A percentile compares a stretch with the other conserved stretches of the same genome.
Evolutionary conservation across 2,113 vertebrate species (phyloP).

Genomic region (Gymnogyps californianus): DNA sequence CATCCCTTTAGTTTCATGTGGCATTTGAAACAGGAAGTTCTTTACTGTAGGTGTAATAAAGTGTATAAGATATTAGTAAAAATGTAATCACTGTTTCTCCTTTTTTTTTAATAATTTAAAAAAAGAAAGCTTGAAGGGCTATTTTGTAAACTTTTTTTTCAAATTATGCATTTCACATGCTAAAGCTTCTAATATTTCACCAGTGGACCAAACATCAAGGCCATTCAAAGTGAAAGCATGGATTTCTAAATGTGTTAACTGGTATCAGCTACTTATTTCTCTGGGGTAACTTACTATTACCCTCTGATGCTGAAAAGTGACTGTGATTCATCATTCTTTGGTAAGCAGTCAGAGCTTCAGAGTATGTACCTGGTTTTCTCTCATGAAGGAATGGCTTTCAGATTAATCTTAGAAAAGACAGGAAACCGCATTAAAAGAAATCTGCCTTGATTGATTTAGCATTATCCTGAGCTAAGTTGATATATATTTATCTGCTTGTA

Average conservation of each 20-base stretch:
- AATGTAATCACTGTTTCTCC: neutral
- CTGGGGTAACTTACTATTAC: neutral
- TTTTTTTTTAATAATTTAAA: neutral
- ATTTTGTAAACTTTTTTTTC: neutral
- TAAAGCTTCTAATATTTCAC: neutral
- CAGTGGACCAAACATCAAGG: neutral
- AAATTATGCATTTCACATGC: neutral
- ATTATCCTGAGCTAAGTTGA: neutral
- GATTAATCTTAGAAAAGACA: neutral
- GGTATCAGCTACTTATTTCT: neutral
- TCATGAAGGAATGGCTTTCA: neutral
- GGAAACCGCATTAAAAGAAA: neutral
- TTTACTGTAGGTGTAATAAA: neutral
- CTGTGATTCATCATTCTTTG: neutral
- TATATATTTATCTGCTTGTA: neutral
- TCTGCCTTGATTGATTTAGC: neutral
- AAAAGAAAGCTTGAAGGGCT: rapidly evolving
- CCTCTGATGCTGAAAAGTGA: neutral
- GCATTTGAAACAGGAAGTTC: neutral
- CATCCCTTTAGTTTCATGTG: neutral
- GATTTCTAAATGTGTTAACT: neutral
- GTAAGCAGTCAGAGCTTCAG: neutral
- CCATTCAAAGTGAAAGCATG: neutral
- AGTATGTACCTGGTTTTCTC: neutral
- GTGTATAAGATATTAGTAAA: neutral